A percentile compares a stretch with the other conserved stretches of the same genome.
Evolutionary conservation across 1,140 invertebrate species (phyloP).

Genomic region (Heliconius eleuchia): DNA sequence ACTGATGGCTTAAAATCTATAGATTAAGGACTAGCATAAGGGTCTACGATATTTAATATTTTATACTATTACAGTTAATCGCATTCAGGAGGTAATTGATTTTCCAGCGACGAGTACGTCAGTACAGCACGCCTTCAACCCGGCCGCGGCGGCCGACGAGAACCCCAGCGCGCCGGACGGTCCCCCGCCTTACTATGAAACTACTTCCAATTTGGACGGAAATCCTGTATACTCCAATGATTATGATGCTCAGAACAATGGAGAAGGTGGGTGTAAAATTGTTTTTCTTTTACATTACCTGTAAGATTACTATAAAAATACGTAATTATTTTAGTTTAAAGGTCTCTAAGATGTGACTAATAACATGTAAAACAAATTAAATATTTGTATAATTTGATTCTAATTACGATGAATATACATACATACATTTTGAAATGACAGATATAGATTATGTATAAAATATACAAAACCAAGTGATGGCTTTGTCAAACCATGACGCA

Average conservation of each 20-base stretch:
- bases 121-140: conserved; percentile 40
- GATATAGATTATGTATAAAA: neutral
- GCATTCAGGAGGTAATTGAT: conserved; percentile 7
- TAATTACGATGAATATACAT: too few relatives aligned
- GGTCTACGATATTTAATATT: neutral
- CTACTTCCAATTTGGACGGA: neutral
- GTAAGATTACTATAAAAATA: neutral
- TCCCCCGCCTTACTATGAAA: conserved; percentile 46
- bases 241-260: conserved; percentile 16
- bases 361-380: too few relatives aligned
- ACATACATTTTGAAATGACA: too few relatives aligned
- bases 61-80: conserved; percentile 2
- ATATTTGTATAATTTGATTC: too few relatives aligned
- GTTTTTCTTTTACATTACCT: neutral
- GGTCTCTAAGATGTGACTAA: too few relatives aligned
- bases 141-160: conserved; percentile 4
- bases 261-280: conserved; percentile 15
- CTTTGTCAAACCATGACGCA: conserved; percentile 14
- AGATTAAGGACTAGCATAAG: neutral
- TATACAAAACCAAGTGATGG: neutral
- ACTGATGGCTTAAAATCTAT: too few relatives aligned
- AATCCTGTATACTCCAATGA: neutral
- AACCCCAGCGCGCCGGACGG: conserved; percentile 44
- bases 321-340: too few relatives aligned
- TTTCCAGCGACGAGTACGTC: conserved; percentile 45